Base-by-base conservation (phyloP, 2,888 invertebrate species). In the Dorcus hopei region DNA sequence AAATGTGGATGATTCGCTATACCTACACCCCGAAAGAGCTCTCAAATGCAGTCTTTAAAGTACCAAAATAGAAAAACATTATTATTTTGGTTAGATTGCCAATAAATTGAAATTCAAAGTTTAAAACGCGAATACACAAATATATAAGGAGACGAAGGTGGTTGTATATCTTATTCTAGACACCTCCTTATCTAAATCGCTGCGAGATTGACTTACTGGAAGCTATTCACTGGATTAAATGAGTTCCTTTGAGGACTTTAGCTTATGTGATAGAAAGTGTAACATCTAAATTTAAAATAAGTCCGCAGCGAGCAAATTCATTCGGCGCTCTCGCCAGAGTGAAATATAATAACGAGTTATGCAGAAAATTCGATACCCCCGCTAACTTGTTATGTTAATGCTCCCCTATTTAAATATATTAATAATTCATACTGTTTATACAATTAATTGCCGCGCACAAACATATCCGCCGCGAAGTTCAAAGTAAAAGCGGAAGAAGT, bases 111-210 rank as follows among this genome's bases (percentile, higher is more conserved):
- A 33, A 33, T 33, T 33, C 45, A 45, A 23, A 19, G 45, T 45
- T 45, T 19, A 45, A 45, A 45, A 45, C 16, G 9, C 45, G 45
- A 19, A 45, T 45, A 45, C 45, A 45, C 45, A 45, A 45, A 45
- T 19, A 19, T 19, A 45, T 45, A 45, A 45, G 23, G 45, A 45
- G 19, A 45, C 9, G 45, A 45, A 45, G 45, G 45, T 45, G 9
- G 45, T 45, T 45, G 45, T 45, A 45, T 45, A 45, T 45, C 45
- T 45, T 68, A 68, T 69, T 70, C 70, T 68, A 68, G 66, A 69
- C 68, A 70, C 71, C 69, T 70, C 63, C 72, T 71, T 71, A 72
- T 72, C 71, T 69, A 68, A 69, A 71, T 71, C 70, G 65, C 65
- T 61, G 57, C 62, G 65, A 70, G 67, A 71, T 72, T 71, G 70